A percentile compares a stretch with the other conserved stretches of the same genome.
phyloP scores from a whole-genome alignment of 1,140 invertebrate genomes.

The Drosophila truncata region DNA sequence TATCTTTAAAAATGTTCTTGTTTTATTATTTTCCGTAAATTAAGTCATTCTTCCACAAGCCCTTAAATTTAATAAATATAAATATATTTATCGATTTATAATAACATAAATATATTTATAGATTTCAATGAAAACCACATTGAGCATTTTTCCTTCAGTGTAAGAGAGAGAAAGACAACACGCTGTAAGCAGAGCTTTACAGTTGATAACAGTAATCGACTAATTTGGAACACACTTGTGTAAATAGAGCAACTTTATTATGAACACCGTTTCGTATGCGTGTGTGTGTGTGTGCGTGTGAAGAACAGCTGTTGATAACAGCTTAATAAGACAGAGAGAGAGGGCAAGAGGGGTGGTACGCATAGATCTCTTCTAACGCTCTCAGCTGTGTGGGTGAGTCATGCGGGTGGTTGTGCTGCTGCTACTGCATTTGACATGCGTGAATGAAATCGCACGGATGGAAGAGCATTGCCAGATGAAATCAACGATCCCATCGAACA shows the following conservation, averaged over 20 bases:
- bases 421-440: slow-evolving; percentile 7
- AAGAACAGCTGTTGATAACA: slow-evolving; percentile 36
- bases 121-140: neutral
- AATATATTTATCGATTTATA: neutral
- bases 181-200: slow-evolving; percentile 23
- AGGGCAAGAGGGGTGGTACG: neutral
- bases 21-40: neutral
- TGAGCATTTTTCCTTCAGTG: slow-evolving; percentile 5
- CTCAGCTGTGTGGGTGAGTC: slow-evolving; percentile 28
- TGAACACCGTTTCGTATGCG: slow-evolving; percentile 14
- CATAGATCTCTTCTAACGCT: slow-evolving; percentile 7
- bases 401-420: slow-evolving; percentile 5
- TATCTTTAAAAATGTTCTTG: neutral
- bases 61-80: neutral
- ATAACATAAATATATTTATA: neutral
- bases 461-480: slow-evolving; percentile 39
- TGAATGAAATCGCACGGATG: slow-evolving; percentile 40
- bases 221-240: slow-evolving; percentile 49
- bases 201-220: slow-evolving; percentile 45
- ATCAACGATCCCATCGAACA: slow-evolving; percentile 31
- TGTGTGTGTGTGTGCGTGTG: neutral
- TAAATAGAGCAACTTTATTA: slow-evolving; percentile 38
- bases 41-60: neutral
- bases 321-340: neutral
- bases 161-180: slow-evolving; percentile 12